These are phyloP conservation scores for Orius laevigatus DNA, from an alignment of 1,140 invertebrate species.

Conservation along the genomic window DNA sequence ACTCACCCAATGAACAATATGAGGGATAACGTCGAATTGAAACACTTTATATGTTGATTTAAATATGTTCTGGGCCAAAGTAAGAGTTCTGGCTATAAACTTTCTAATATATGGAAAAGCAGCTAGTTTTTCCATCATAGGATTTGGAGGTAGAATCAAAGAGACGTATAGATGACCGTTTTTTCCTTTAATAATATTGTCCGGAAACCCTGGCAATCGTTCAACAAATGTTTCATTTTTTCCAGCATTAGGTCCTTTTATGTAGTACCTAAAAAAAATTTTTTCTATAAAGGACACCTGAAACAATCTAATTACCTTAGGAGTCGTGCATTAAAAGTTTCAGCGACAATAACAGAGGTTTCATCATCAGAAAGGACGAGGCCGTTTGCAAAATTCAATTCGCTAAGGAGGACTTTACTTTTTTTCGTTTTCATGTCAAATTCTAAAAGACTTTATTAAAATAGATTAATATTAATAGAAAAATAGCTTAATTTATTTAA, in stretches of 20 bases:
- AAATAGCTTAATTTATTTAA: too few species aligned
- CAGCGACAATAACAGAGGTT: slow-evolving; percentile 52
- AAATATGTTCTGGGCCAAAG: too few species aligned
- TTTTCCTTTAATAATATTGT: slow-evolving; percentile 43
- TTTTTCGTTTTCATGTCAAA: slow-evolving; percentile 44
- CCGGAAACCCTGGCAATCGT: slow-evolving; percentile 62
- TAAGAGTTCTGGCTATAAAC: too few species aligned
- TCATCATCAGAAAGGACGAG: slow-evolving; percentile 56
- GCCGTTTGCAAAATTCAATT: slow-evolving; percentile 66
- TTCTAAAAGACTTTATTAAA: slow-evolving; percentile 26
- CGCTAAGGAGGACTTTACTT: slow-evolving; percentile 46
- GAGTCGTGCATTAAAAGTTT: slow-evolving; percentile 35
- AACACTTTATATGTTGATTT: too few species aligned
- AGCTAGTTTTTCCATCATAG: too few species aligned
- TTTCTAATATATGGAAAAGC: too few species aligned
- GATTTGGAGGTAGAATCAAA: slow-evolving; percentile 28
- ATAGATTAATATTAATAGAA: slow-evolving; percentile 1
- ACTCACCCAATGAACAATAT: slow-evolving; percentile 1
- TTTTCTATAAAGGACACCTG: slow-evolving; percentile 32
- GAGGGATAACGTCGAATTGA: too few species aligned
- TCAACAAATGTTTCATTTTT: slow-evolving; percentile 53
- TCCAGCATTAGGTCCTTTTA: slow-evolving; percentile 58
- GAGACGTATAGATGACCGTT: slow-evolving; percentile 49
- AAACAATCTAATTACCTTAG: slow-evolving; percentile 30
- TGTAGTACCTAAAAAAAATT: slow-evolving; percentile 44